Conservation (phyloP, 2,888 invertebrate species). For the Drepana falcataria region DNA sequence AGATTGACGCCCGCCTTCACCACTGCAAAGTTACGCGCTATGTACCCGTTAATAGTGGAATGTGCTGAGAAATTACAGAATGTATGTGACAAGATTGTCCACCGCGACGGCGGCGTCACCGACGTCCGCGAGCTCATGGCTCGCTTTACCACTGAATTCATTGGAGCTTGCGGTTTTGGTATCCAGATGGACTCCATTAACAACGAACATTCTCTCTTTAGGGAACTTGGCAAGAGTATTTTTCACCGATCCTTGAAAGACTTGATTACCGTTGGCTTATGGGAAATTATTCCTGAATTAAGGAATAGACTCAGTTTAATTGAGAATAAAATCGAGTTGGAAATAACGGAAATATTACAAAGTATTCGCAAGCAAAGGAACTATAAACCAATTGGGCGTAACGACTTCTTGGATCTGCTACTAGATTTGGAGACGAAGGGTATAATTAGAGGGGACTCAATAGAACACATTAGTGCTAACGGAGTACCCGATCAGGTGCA, state of each 20-base stretch:
- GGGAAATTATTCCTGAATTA: constrained; percentile 41
- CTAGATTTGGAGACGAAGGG: constrained; percentile 41
- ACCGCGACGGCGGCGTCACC: constrained; percentile 33
- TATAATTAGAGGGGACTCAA: constrained; percentile 44
- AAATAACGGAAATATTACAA: constrained; percentile 28
- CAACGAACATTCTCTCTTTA: constrained; percentile 41
- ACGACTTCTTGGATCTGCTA: constrained; percentile 50
- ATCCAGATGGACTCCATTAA: constrained; percentile 43
- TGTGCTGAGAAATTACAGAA: constrained; percentile 47
- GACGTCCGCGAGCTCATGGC: constrained; percentile 49
- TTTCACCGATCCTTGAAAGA: constrained; percentile 26
- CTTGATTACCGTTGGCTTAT: constrained; percentile 21
- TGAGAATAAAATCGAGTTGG: constrained; percentile 19
- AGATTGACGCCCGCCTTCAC: constrained; percentile 59
- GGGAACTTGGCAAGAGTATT: constrained; percentile 33
- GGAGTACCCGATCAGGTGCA: constrained; percentile 38
- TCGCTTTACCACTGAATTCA: constrained; percentile 51
- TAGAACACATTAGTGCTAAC: constrained; percentile 36
- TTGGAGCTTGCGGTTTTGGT: constrained; percentile 53
- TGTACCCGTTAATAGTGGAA: constrained; percentile 57
- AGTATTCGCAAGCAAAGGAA: constrained; percentile 43
- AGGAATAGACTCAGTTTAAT: constrained; percentile 19
- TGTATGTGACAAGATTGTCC: constrained; percentile 31
- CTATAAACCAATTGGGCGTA: constrained; percentile 41
- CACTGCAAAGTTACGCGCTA: constrained; percentile 50